Conservation (phyloP, 2,888 invertebrate genomes). For the Orthonevra nobilis region DNA sequence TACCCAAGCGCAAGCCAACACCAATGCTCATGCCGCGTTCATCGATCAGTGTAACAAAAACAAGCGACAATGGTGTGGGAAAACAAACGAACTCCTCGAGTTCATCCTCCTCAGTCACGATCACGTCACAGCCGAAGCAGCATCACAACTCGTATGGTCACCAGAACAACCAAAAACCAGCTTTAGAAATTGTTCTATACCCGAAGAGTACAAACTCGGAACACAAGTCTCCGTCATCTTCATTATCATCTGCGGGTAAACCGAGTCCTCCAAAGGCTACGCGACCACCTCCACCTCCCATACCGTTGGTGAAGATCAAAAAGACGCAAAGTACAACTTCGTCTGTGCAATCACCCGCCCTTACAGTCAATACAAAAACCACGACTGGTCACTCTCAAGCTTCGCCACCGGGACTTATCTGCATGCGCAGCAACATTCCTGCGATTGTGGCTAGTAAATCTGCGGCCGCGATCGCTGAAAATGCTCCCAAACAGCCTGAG, state of each 20-base stretch:
- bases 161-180: constrained; percentile 72
- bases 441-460: constrained; percentile 63
- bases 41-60: constrained; percentile 74
- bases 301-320: constrained; percentile 81
- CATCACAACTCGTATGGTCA: constrained; percentile 52
- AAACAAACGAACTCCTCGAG: constrained; percentile 46
- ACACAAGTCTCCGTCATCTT: constrained; percentile 64
- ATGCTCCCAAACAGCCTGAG: constrained; percentile 61
- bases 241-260: too few species aligned
- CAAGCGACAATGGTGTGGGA: constrained; percentile 28
- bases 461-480: constrained; percentile 56
- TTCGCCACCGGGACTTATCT: constrained; percentile 76
- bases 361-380: constrained; percentile 66
- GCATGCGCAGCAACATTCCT: constrained; percentile 74
- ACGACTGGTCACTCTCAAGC: constrained; percentile 72
- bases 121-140: constrained; percentile 57
- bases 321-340: constrained; percentile 74
- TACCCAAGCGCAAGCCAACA: constrained; percentile 65
- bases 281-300: constrained; percentile 82
- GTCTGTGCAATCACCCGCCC: constrained; percentile 70
- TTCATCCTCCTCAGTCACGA: constrained; percentile 69
- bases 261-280: constrained; percentile 75
- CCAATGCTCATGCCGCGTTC: constrained; percentile 75
- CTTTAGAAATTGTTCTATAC: constrained; percentile 77
- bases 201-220: constrained; percentile 47